These are phyloP conservation scores for Zaprionus lineosus DNA, from an alignment of 2,888 invertebrate genomes.

Conservation along the genomic window DNA sequence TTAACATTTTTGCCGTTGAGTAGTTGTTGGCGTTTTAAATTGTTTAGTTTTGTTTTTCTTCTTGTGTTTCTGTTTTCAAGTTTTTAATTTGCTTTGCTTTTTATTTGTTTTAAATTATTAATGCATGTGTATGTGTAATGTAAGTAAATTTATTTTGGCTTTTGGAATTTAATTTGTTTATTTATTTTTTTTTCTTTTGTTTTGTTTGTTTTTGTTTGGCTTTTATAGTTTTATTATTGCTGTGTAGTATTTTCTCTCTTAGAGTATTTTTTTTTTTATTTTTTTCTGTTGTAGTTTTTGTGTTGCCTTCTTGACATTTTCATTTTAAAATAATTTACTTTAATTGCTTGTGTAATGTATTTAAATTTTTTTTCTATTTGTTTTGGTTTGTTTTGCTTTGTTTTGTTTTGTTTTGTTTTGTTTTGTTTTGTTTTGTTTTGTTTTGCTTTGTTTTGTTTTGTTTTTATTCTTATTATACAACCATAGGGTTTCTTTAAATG, in stretches of 20 bases:
- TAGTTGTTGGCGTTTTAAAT: constrained; percentile 56
- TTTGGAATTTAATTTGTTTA: too few species aligned
- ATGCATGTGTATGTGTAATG: constrained; percentile 31
- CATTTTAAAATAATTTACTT: constrained; percentile 12
- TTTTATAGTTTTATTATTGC: constrained; percentile 3
- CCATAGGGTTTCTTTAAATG: constrained; percentile 49
- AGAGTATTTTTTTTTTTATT: constrained; percentile 14
- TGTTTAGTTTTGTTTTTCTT: constrained; percentile 28
- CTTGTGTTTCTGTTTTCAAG: constrained; percentile 30
- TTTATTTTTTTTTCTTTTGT: constrained; percentile 11
- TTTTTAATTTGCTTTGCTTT: constrained; percentile 26
- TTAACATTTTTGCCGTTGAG: constrained; percentile 65
- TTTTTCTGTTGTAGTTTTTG: constrained; percentile 11
- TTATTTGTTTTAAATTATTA: constrained; percentile 36
- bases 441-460: constrained; percentile 8
- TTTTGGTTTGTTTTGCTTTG: not conserved
- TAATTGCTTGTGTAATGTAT: constrained; percentile 12
- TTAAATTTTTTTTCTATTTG: too few species aligned
- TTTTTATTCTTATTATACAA: constrained; percentile 38
- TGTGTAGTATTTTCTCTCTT: constrained; percentile 5
- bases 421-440: constrained; percentile 4
- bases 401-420: constrained; percentile 4
- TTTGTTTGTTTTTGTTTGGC: constrained; percentile 15
- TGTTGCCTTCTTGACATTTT: constrained; percentile 13
- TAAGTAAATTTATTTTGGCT: constrained; percentile 25